A percentile compares a stretch with the other conserved stretches of the same genome.
Evolutionary conservation across 1,140 invertebrate genomes (phyloP).

Genomic region (Apis dorsata): DNA sequence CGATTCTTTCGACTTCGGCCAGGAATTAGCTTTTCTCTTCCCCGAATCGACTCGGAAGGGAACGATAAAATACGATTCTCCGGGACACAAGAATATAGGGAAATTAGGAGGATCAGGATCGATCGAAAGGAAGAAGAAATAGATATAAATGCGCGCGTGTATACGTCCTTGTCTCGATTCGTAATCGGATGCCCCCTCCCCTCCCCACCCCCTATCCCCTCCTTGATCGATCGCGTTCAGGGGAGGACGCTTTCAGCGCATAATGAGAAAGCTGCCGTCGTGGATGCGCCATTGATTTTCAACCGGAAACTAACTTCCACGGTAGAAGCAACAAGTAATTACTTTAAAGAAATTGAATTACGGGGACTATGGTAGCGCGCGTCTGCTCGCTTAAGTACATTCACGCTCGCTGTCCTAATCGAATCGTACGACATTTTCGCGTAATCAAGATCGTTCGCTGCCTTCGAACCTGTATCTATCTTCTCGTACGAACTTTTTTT

Average conservation of each 20-base stretch:
- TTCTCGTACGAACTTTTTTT: slow-evolving; percentile 1
- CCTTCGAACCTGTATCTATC: background rate
- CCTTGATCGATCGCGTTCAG: slow-evolving; percentile 40
- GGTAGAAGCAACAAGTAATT: slow-evolving; percentile 65
- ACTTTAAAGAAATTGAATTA: slow-evolving; percentile 67
- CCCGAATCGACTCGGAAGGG: background rate
- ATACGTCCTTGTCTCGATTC: too few species aligned
- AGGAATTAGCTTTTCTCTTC: background rate
- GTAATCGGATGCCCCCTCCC: too few species aligned
- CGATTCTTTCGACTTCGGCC: background rate
- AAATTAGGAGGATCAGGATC: background rate
- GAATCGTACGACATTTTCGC: slow-evolving; percentile 53
- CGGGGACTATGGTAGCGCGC: slow-evolving; percentile 34
- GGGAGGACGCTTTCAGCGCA: slow-evolving; percentile 41
- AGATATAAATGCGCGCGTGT: too few species aligned
- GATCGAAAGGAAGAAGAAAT: background rate
- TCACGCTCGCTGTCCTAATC: slow-evolving; percentile 52
- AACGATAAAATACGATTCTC: background rate
- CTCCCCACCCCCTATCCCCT: too few species aligned
- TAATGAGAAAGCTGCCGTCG: slow-evolving; percentile 41
- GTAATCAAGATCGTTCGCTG: slow-evolving; percentile 45
- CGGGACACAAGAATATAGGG: background rate
- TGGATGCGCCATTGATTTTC: slow-evolving; percentile 53
- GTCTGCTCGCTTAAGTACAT: slow-evolving; percentile 56
- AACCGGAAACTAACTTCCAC: slow-evolving; percentile 63